phyloP scores from a whole-genome alignment of 2,113 vertebrate genomes.

The Megalops atlanticus region DNA sequence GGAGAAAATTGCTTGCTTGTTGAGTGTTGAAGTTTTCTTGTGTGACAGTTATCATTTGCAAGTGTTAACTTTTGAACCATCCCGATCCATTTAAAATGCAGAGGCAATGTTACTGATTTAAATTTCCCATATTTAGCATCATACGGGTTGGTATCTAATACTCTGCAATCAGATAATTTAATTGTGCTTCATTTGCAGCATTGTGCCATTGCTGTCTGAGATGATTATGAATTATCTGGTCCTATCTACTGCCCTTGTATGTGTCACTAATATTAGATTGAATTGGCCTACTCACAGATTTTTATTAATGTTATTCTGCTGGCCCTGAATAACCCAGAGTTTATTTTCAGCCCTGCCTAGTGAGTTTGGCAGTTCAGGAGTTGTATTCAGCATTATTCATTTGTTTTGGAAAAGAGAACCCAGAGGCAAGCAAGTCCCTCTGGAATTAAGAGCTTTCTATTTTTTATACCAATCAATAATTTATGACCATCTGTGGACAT shows the following conservation, averaged over 20 bases:
- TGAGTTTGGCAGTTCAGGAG: not conserved
- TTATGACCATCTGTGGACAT: not conserved
- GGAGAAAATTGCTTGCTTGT: not conserved
- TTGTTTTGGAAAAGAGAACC: not conserved
- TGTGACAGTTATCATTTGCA: not conserved
- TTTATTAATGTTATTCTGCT: not conserved
- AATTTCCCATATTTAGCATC: not conserved
- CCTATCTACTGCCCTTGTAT: not conserved
- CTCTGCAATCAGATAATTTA: not conserved
- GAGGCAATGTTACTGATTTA: not conserved
- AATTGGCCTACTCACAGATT: not conserved
- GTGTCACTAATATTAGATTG: not conserved
- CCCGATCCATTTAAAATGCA: not conserved
- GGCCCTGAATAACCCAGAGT: not conserved
- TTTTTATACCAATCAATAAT: not conserved
- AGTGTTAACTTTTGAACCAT: not conserved
- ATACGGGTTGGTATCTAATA: not conserved
- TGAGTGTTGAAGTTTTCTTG: not conserved
- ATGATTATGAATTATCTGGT: not conserved
- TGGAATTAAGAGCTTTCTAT: not conserved
- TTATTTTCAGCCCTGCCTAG: not conserved
- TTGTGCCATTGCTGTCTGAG: no score
- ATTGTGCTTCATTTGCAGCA: not conserved
- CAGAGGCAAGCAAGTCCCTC: not conserved
- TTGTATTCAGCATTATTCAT: not conserved